Percentiles rank a stretch among this genome's conserved stretches.
Evolutionary conservation across 2,888 invertebrate species (phyloP).

Genomic region (Meloe dianella): DNA sequence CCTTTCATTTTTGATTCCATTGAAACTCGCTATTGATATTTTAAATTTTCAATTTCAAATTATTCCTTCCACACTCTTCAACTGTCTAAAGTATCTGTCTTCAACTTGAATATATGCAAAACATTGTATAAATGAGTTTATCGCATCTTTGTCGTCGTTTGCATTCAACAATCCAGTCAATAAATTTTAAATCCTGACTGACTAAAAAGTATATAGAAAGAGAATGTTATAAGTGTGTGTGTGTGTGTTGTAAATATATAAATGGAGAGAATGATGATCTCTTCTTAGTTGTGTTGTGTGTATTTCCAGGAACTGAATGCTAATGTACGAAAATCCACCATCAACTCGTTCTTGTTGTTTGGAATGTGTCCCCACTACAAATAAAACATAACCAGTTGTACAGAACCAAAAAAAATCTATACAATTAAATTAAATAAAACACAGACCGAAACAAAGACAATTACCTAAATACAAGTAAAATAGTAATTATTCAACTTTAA

Average conservation of each 20-base stretch:
- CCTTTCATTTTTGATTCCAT: too few species aligned
- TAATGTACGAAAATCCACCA: conserved; percentile 48
- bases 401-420: neutral
- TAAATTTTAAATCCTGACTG: conserved; percentile 38
- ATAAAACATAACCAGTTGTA: neutral
- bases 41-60: too few species aligned
- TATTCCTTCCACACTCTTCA: too few species aligned
- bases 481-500: too few species aligned
- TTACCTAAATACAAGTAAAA: too few species aligned
- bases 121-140: too few species aligned
- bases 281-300: conserved; percentile 13
- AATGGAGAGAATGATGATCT: conserved; percentile 21
- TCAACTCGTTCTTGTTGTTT: conserved; percentile 36
- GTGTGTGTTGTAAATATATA: conserved; percentile 2
- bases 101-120: too few species aligned
- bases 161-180: conserved; percentile 43
- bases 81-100: neutral
- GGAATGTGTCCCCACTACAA: conserved; percentile 1
- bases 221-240: neutral
- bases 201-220: neutral
- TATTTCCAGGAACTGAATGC: conserved; percentile 46
- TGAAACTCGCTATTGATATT: too few species aligned
- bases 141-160: conserved; percentile 28
- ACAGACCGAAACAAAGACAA: too few species aligned
- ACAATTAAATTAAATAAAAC: too few species aligned